Percentiles rank a stretch among this genome's conserved stretches.
phyloP scores from a whole-genome alignment of 1,140 invertebrate genomes.

The Tetragnatha versicolor region DNA sequence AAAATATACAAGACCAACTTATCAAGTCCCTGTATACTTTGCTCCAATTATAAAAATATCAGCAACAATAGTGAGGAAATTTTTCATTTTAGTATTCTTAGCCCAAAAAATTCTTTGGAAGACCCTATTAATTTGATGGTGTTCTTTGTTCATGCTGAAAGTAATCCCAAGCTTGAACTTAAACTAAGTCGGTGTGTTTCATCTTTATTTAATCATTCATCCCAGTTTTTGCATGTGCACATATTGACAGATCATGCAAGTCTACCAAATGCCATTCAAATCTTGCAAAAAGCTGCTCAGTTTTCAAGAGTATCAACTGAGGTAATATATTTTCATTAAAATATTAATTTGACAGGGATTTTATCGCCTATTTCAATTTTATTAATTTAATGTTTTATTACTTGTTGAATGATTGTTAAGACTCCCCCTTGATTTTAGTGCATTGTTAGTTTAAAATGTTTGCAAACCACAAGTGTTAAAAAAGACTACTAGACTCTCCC shows the following conservation, averaged over 20 bases:
- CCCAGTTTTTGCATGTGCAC: conserved; percentile 71
- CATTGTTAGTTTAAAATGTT: no score
- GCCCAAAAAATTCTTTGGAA: not conserved
- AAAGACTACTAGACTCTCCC: no score
- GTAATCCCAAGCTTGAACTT: conserved; percentile 69
- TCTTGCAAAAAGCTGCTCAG: conserved; percentile 66
- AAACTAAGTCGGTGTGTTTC: conserved; percentile 71
- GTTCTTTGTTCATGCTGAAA: conserved; percentile 71
- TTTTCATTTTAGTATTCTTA: conserved; percentile 40
- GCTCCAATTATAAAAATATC: not conserved
- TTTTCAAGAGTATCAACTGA: conserved; percentile 63
- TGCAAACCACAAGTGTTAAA: no score
- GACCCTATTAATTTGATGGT: conserved; percentile 61
- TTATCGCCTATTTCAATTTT: no score
- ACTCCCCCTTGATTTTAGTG: no score
- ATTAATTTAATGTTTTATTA: no score
- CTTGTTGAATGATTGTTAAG: no score
- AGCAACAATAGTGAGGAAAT: conserved; percentile 1
- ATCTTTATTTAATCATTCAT: conserved; percentile 68
- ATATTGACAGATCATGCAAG: conserved; percentile 75
- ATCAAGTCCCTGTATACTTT: conserved; percentile 13
- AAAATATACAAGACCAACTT: not conserved
- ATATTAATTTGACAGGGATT: not conserved
- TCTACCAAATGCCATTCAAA: conserved; percentile 69
- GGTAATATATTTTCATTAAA: conserved; percentile 59